These are phyloP conservation scores for Vulpes vulpes DNA, from an alignment of 2,113 vertebrate genomes.

Conservation along the genomic window DNA sequence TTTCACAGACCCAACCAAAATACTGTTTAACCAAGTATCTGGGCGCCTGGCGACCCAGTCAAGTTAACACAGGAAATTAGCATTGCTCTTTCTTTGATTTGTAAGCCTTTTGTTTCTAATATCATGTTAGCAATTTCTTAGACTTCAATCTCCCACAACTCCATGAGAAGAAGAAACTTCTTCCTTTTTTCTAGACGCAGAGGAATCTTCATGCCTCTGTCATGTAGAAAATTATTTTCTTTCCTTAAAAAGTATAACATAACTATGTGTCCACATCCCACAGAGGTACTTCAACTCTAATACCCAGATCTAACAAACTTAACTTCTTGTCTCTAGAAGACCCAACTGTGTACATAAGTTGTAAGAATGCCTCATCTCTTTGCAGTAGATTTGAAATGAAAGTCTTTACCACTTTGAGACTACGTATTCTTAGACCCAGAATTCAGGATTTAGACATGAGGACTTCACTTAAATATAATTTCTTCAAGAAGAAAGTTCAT, in stretches of 20 bases:
- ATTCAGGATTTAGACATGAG: not conserved
- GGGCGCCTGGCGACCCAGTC: fast-evolving
- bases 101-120: not conserved
- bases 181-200: not conserved
- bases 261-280: not conserved
- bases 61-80: not conserved
- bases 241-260: not conserved
- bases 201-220: not conserved
- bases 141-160: not conserved
- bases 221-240: not conserved
- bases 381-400: not conserved
- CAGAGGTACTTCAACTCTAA: not conserved
- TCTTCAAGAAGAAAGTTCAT: not conserved
- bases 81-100: not conserved
- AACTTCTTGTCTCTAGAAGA: not conserved
- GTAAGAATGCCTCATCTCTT: not conserved
- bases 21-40: not conserved
- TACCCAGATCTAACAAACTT: not conserved
- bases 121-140: not conserved
- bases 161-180: not conserved
- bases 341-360: not conserved
- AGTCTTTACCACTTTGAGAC: not conserved
- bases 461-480: not conserved
- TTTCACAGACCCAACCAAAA: not conserved
- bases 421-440: not conserved